A percentile compares a stretch with the other conserved stretches of the same genome.
Evolutionary conservation across 2,797 vertebrate genomes (phyloP).

Genomic region (Enteromius unitaeniatus): DNA sequence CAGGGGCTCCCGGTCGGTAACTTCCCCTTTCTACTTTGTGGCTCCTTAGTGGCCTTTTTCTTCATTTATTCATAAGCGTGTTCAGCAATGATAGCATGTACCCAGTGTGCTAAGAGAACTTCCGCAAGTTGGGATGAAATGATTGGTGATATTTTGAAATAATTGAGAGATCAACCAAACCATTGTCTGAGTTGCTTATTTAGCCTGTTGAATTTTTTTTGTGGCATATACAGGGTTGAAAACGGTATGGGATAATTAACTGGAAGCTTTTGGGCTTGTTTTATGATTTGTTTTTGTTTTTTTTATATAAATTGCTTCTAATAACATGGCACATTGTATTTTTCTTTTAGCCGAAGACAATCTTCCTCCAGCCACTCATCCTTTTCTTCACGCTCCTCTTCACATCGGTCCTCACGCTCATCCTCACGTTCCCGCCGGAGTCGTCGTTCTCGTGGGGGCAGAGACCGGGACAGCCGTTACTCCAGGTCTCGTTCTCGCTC

Average conservation of each 20-base stretch:
- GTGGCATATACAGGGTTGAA: not conserved
- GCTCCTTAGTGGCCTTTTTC: constrained; percentile 77
- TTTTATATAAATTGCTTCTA: not conserved
- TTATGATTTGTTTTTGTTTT: not conserved
- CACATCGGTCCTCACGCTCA: constrained; percentile 79
- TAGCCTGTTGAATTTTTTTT: not conserved
- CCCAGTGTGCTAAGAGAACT: constrained; percentile 7
- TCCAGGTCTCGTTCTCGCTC: constrained; percentile 81
- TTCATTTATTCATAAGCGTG: constrained; percentile 62
- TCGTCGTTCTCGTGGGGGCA: constrained; percentile 76
- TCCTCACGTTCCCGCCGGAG: constrained; percentile 84
- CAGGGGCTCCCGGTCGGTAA: constrained; percentile 97
- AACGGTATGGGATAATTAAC: not conserved
- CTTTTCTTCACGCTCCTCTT: constrained; percentile 81
- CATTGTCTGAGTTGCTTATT: not conserved
- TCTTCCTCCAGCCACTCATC: constrained; percentile 82
- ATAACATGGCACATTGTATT: constrained; percentile 53
- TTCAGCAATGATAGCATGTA: constrained; percentile 28
- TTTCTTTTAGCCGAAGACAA: constrained; percentile 78
- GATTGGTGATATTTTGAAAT: constrained; percentile 6
- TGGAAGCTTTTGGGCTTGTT: not conserved
- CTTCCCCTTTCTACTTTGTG: constrained; percentile 78
- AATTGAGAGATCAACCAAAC: not conserved
- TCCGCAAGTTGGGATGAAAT: constrained; percentile 21
- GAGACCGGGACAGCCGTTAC: constrained; percentile 77